Evolutionary conservation across 1,140 invertebrate genomes (phyloP).

Genomic region (Drosophila miranda): DNA sequence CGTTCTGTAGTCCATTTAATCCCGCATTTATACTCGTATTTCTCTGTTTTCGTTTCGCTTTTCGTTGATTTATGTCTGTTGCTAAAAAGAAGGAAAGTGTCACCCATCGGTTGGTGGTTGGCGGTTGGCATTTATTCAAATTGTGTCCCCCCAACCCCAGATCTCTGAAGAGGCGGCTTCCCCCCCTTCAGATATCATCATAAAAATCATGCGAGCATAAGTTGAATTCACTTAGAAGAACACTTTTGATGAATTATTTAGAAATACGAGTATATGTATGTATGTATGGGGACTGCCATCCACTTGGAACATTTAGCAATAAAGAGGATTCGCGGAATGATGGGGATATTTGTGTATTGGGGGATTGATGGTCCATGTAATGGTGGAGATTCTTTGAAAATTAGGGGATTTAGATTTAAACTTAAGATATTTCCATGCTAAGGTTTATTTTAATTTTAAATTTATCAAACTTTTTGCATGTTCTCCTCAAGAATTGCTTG

Average conservation of each 20-base stretch:
- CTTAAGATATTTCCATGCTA: too few relatives aligned
- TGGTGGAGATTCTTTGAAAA: too few relatives aligned
- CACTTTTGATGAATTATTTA: slow-evolving; percentile 44
- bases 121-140: slow-evolving; percentile 70
- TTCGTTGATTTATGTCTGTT: slow-evolving; percentile 76
- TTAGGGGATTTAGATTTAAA: too few relatives aligned
- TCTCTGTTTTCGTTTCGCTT: slow-evolving; percentile 40
- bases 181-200: slow-evolving; percentile 16
- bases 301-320: slow-evolving; percentile 12
- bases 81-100: slow-evolving; percentile 50
- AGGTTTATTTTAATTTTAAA: too few relatives aligned
- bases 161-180: slow-evolving; percentile 15
- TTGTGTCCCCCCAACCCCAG: slow-evolving; percentile 29
- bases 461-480: too few relatives aligned
- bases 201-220: slow-evolving; percentile 38
- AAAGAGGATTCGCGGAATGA: slow-evolving; percentile 3
- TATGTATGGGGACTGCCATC: slow-evolving; percentile 8
- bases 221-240: slow-evolving; percentile 38
- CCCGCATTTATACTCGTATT: slow-evolving; percentile 65
- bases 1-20: slow-evolving; percentile 59
- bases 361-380: too few relatives aligned
- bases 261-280: slow-evolving; percentile 4
- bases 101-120: slow-evolving; percentile 43
- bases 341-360: not conserved
- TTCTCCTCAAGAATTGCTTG: too few relatives aligned